Base-by-base conservation (phyloP, 2,888 invertebrate genomes). In the Melipona bicolor region DNA sequence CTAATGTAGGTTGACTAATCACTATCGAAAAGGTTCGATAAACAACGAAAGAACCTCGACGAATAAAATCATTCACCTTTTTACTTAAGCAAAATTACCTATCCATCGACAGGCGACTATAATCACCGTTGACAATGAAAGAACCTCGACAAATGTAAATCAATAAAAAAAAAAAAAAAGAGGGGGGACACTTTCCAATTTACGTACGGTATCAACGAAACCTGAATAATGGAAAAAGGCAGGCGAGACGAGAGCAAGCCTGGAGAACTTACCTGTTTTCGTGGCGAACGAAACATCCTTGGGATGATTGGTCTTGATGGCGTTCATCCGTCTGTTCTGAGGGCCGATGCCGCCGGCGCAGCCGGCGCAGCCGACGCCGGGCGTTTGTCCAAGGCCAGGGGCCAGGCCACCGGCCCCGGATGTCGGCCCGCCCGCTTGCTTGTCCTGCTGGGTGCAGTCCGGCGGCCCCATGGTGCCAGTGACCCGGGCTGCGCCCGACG, bases 301-400 rank as follows among this genome's bases (percentile, higher is more conserved):
- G 71, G 97, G 97, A 95, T 97, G 97, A 94, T 97, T 97, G 80
- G 97, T 97, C 95, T 98, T 98, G 94, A 98, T 97, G 92, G 98
- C 98, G 95, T 98, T 98, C 97, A 97, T 97, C 91, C 97, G 95
- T 91, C 97, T 95, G 93, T 97, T 97, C 90, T 96, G 96, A 91
- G 96, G 96, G 93, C 96, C 95, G 88, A 95, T 95, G 74, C 93
- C 93, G 27, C 81, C 77, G 43, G 85, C 78, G 75, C 87, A 91
- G 27, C 81, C 77, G 43, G 85, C 78, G 75, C 87, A 91, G 24
- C 87, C 88, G 50, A 86, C 88, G 36, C 90, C 90, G 64, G 89
- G 77, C 68, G 86, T 79, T 59, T 85, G 84, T 15, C 85, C 84
- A 21, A 80, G 85, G 70, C 88, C 88, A 56, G 83, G 78, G 36